phyloP scores from a whole-genome alignment of 1,140 invertebrate genomes.

The Alviniconcha marisindica region DNA sequence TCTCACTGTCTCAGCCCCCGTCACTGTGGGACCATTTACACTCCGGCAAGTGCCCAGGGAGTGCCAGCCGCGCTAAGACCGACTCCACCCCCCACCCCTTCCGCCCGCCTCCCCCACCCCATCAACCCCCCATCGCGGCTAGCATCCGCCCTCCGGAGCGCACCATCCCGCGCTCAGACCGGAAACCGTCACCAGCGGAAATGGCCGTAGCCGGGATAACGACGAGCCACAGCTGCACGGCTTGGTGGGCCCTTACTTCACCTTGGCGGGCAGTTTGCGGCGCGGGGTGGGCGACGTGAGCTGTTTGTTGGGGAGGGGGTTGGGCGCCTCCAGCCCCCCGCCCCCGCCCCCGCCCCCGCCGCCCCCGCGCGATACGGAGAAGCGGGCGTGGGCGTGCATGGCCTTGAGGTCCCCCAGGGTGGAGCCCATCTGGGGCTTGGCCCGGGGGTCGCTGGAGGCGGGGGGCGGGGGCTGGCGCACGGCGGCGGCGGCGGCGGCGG shows the following conservation, averaged over 20 bases:
- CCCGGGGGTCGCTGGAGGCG: not conserved
- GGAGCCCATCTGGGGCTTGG: slow-evolving; percentile 3
- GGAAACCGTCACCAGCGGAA: too few relatives aligned
- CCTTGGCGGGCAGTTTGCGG: not conserved
- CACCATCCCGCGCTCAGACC: too few relatives aligned
- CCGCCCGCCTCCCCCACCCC: too few relatives aligned
- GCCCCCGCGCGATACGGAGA: not conserved
- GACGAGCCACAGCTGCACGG: not conserved
- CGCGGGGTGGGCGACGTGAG: not conserved
- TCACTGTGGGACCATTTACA: too few relatives aligned
- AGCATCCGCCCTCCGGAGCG: too few relatives aligned
- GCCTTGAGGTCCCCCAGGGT: slow-evolving; percentile 16
- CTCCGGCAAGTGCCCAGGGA: too few relatives aligned
- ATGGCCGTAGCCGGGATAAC: too few relatives aligned
- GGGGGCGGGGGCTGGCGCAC: not conserved
- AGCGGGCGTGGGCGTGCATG: slow-evolving; percentile 13
- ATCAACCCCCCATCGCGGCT: too few relatives aligned
- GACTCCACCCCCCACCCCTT: too few relatives aligned
- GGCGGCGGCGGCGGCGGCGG: not conserved
- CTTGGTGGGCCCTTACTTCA: not conserved
- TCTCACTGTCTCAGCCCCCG: too few relatives aligned
- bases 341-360: not conserved
- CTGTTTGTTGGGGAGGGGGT: not conserved
- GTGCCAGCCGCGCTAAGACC: too few relatives aligned
- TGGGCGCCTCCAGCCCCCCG: not conserved